These are phyloP conservation scores for Scaptomyza flava DNA, from an alignment of 2,888 invertebrate species.

Conservation along the genomic window DNA sequence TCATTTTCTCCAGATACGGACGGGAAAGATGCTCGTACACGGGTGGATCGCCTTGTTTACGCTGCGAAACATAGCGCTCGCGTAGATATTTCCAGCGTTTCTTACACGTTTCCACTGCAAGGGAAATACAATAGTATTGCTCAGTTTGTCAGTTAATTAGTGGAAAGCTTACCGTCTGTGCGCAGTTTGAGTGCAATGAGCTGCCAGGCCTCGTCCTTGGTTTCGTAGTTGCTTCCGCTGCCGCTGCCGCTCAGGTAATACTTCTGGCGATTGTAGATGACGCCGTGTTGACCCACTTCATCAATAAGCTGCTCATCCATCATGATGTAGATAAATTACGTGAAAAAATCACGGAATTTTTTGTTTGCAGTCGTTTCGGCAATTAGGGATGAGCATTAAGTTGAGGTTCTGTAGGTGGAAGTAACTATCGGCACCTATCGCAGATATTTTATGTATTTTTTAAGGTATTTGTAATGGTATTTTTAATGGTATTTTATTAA, in stretches of 20 bases:
- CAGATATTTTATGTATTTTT: neutral
- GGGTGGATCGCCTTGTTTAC: conserved; percentile 84
- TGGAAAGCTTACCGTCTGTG: conserved; percentile 81
- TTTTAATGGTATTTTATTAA: neutral
- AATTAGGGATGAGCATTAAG: conserved; percentile 29
- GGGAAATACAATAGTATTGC: conserved; percentile 13
- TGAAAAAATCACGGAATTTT: conserved; percentile 25
- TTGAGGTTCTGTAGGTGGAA: neutral
- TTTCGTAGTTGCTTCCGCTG: conserved; percentile 82
- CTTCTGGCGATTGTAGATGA: conserved; percentile 84
- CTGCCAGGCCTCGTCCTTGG: conserved; percentile 84
- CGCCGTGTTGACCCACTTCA: conserved; percentile 84
- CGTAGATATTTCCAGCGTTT: conserved; percentile 84
- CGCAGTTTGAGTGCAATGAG: conserved; percentile 82
- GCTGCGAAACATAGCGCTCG: conserved; percentile 84
- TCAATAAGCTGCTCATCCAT: conserved; percentile 84
- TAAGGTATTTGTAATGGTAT: conserved; percentile 1
- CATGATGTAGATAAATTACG: conserved; percentile 60
- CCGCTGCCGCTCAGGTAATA: conserved; percentile 82
- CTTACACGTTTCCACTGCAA: conserved; percentile 83
- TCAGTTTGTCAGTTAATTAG: conserved; percentile 12
- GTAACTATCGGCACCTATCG: neutral
- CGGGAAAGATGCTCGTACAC: conserved; percentile 84
- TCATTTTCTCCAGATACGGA: conserved; percentile 84
- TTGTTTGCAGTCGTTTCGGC: conserved; percentile 40